Evolutionary conservation across 2,888 invertebrate species (phyloP).

Genomic region (Rhamnusium bicolor): DNA sequence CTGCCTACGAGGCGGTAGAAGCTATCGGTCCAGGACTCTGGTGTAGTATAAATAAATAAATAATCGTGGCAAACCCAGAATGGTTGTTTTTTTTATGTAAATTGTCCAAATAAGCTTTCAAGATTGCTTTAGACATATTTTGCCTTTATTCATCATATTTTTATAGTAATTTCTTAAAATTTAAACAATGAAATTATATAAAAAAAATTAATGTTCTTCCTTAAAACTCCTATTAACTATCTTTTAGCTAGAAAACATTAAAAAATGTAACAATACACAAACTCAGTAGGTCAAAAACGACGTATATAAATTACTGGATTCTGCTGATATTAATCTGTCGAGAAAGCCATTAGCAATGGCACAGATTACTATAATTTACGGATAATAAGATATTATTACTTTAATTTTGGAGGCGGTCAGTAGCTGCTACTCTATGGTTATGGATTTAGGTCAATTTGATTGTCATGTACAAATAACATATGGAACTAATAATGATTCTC

Average conservation of each 20-base stretch:
- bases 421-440: background rate
- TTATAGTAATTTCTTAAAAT: no score
- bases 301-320: background rate
- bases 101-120: no score
- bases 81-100: no score
- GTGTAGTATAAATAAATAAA: no score
- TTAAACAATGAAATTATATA: no score
- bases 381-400: background rate
- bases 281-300: background rate
- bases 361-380: slow-evolving; percentile 2
- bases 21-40: no score
- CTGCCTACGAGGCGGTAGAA: no score
- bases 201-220: no score
- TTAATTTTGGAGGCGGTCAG: background rate
- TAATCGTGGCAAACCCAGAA: no score
- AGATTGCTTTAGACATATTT: no score
- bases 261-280: background rate
- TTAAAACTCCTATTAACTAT: background rate
- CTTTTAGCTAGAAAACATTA: background rate
- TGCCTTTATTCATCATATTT: no score
- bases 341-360: background rate
- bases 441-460: background rate
- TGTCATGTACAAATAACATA: background rate
- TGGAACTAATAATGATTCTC: background rate
- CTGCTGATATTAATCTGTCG: background rate